Conservation (phyloP, 1,140 invertebrate genomes). For the Orchestia grillus region DNA sequence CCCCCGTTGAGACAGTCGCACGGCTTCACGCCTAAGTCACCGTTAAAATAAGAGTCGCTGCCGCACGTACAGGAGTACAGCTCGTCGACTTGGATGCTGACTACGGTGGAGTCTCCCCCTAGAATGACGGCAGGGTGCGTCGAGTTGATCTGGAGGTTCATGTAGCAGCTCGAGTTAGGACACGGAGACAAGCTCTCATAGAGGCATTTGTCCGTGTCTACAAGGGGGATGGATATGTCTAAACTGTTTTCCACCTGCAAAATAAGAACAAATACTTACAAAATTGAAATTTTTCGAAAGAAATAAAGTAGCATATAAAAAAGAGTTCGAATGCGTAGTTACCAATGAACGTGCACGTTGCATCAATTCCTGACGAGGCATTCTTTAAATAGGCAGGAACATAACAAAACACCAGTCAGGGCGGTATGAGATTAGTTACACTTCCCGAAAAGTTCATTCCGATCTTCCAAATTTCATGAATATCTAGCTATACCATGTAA, state of each 20-base stretch:
- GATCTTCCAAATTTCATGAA: too few species aligned
- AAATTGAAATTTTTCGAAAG: not conserved
- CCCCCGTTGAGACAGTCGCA: conserved; percentile 90
- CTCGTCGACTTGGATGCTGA: conserved; percentile 90
- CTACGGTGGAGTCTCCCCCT: conserved; percentile 93
- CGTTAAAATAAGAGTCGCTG: conserved; percentile 79
- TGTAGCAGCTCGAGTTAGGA: conserved; percentile 60
- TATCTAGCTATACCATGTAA: too few species aligned
- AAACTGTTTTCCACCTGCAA: conserved; percentile 89
- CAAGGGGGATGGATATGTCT: conserved; percentile 96
- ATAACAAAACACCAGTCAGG: too few species aligned
- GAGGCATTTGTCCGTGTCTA: conserved; percentile 96
- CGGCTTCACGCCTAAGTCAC: conserved; percentile 1
- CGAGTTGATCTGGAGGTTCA: conserved; percentile 60
- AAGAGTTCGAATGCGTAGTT: not conserved
- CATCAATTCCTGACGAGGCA: too few species aligned
- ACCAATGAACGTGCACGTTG: not conserved
- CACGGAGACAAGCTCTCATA: conserved; percentile 84
- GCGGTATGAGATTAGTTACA: too few species aligned
- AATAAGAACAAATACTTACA: not conserved
- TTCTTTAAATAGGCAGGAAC: too few species aligned
- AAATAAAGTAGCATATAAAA: not conserved
- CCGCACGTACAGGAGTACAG: conserved; percentile 91
- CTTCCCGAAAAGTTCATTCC: too few species aligned
- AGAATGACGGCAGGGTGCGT: conserved; percentile 92